phyloP scores from a whole-genome alignment of 1,140 invertebrate species.

The Rhyzopertha dominica region DNA sequence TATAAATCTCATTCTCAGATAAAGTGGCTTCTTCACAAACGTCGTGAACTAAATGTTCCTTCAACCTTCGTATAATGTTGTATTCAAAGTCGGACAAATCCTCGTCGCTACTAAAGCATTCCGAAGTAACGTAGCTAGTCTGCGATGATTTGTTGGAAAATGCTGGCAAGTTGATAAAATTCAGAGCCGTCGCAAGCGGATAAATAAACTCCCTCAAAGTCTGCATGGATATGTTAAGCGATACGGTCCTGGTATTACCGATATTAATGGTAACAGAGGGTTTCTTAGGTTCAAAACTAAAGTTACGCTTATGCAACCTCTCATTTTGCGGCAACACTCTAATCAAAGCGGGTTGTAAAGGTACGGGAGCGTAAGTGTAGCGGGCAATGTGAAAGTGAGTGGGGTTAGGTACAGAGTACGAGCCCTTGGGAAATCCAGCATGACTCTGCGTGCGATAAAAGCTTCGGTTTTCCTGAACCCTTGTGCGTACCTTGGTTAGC shows the following conservation, averaged over 20 bases:
- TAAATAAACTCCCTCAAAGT: slow-evolving; percentile 34
- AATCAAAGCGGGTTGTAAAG: slow-evolving; percentile 25
- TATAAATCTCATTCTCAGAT: not conserved
- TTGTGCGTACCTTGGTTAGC: no score
- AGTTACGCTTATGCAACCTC: slow-evolving; percentile 12
- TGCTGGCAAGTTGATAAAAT: slow-evolving; percentile 23
- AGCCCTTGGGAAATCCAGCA: slow-evolving; percentile 40
- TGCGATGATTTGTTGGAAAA: slow-evolving; percentile 23
- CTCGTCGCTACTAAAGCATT: slow-evolving; percentile 1
- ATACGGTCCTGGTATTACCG: slow-evolving; percentile 26
- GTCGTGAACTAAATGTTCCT: not conserved
- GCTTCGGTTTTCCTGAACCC: no score
- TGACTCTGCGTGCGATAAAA: slow-evolving; percentile 38
- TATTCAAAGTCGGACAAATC: slow-evolving; percentile 15
- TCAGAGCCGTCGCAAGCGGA: slow-evolving; percentile 38
- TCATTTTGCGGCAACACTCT: slow-evolving; percentile 17
- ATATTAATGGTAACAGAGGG: slow-evolving; percentile 30
- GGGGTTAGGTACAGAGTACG: slow-evolving; percentile 41
- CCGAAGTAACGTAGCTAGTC: slow-evolving; percentile 28
- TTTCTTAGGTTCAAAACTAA: slow-evolving; percentile 5
- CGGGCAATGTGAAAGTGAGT: slow-evolving; percentile 40
- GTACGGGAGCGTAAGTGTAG: slow-evolving; percentile 17
- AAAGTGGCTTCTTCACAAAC: not conserved
- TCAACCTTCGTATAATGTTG: slow-evolving; percentile 10
- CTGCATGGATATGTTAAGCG: slow-evolving; percentile 32